phyloP scores from a whole-genome alignment of 2,113 vertebrate species.

The Helogale parvula region DNA sequence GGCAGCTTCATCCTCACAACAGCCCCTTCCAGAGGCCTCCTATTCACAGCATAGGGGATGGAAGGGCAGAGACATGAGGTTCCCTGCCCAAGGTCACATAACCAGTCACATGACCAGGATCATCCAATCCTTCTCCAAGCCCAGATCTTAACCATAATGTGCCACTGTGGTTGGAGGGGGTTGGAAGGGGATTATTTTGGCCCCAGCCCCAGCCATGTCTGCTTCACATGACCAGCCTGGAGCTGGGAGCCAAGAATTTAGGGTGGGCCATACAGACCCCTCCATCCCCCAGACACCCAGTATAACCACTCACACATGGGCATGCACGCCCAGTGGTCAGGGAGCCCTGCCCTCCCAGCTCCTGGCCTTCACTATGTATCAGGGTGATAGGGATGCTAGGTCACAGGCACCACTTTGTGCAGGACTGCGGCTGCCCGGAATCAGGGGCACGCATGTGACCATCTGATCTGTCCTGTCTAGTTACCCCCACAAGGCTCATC shows the following conservation, averaged over 20 bases:
- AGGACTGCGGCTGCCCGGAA: neutral
- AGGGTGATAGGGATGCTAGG: neutral
- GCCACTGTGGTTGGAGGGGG: no score
- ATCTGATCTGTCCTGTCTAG: neutral
- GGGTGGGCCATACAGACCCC: neutral
- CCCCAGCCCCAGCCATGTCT: neutral
- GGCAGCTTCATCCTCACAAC: no score
- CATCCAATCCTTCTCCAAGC: no score
- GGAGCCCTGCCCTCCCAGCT: neutral
- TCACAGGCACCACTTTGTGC: neutral
- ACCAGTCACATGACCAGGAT: no score
- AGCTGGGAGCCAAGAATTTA: neutral
- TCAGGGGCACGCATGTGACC: neutral
- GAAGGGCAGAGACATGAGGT: no score
- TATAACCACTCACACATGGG: neutral
- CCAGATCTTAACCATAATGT: no score
- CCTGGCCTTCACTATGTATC: neutral
- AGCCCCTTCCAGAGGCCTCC: no score
- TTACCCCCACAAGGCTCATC: neutral
- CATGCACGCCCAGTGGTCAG: neutral
- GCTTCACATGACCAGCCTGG: neutral
- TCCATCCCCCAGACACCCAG: neutral
- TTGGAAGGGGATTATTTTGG: neutral
- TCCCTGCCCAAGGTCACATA: no score
- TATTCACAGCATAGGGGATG: no score